Evolutionary conservation across 2,888 invertebrate genomes (phyloP), one percentile per base, ranked within the genome.

Genomic region (Leucophora obtusa): DNA sequence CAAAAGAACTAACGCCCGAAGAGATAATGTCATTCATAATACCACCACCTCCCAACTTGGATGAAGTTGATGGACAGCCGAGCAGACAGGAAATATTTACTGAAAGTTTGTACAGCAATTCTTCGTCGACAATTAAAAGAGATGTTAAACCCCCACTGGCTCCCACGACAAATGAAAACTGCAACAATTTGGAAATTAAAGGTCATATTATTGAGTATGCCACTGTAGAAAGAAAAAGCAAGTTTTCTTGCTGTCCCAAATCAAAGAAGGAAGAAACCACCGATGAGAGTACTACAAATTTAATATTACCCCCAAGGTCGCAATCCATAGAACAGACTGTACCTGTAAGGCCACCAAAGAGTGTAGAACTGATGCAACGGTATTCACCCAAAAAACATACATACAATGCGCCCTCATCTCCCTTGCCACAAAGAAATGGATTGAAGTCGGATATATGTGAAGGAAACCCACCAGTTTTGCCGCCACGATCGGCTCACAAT

Each of bases 21-120:
- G 95, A 96, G 91, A 95, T 96, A 59, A 94, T 95, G 92, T 95
- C 96, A 0, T 96, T 94, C 85, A 96, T 96, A 81, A 96, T 96
- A 87, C 96, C 96, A 21, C 95, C 94, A 5, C 95, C 95, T 0
- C 95, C 95, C 0, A 92, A 92, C 63, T 91, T 93, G 3, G 92
- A 92, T 78, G 91, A 91, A 33, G 28, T 78, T 21, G 85, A 85
- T 33, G 68, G 43, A 2, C 35, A 9, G 8, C 15, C 38, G n/a
- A 63, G 58, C 6, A 76, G 60, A 11, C 33, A 59, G 4, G 76
- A 82, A 24, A 6, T 76, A n/a, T 84, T 84, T 56, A 79, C 83
- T 5, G 89, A 90, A 70, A 87, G 84, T 54, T 83, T 92, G 9
- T 93, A 92, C 85, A 93, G 93, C 82, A 93, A 92, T 82, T 90